Percentiles rank a stretch among this genome's conserved stretches.
These are phyloP conservation scores for Sander lucioperca DNA, from an alignment of 2,113 vertebrate species.

Conservation along the genomic window DNA sequence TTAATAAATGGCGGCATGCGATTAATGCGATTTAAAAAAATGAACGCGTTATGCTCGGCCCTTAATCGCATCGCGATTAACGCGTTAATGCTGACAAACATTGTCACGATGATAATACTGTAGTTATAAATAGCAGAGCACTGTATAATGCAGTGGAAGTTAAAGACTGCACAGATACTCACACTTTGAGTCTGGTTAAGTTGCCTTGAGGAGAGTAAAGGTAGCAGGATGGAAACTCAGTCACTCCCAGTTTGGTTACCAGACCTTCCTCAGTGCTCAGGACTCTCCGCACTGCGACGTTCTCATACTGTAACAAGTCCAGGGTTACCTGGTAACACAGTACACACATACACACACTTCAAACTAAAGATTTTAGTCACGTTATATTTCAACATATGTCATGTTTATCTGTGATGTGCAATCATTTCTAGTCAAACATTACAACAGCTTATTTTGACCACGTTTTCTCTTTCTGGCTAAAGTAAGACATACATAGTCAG, in stretches of 20 bases:
- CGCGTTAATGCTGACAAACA: background rate
- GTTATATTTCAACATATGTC: background rate
- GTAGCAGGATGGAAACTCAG: constrained; percentile 90
- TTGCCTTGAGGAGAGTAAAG: constrained; percentile 86
- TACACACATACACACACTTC: background rate
- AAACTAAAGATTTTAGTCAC: background rate
- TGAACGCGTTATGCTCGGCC: no score
- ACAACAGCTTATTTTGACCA: background rate
- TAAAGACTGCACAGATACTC: constrained; percentile 67
- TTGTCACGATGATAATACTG: background rate
- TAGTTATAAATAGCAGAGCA: background rate
- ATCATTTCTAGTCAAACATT: background rate
- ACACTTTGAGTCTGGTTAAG: constrained; percentile 86
- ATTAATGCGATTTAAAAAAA: no score
- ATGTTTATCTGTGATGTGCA: background rate
- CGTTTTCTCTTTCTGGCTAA: background rate
- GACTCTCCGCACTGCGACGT: constrained; percentile 89
- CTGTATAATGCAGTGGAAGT: background rate
- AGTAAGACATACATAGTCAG: background rate
- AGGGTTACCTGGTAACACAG: constrained; percentile 85
- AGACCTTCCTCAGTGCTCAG: constrained; percentile 83
- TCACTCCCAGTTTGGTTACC: constrained; percentile 85
- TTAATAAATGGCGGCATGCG: no score
- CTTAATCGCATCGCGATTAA: no score
- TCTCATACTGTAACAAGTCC: constrained; percentile 92